These are phyloP conservation scores for Centropus bengalensis DNA, from an alignment of 2,113 vertebrate genomes.

Conservation along the genomic window DNA sequence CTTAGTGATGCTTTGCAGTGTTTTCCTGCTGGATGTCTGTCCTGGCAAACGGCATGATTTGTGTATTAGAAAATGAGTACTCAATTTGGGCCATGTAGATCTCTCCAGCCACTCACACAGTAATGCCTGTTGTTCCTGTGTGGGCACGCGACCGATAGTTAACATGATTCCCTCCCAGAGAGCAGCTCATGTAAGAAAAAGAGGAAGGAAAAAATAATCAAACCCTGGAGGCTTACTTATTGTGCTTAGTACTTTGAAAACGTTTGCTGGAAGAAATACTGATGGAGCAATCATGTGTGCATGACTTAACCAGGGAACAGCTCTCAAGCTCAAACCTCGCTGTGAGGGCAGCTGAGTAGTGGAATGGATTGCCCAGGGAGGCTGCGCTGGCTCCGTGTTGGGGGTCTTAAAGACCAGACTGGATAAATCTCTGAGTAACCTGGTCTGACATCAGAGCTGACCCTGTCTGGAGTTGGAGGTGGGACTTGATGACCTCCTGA, in stretches of 20 bases:
- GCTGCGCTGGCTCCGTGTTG: neutral
- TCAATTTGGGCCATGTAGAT: neutral
- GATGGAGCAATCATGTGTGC: neutral
- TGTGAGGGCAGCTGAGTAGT: neutral
- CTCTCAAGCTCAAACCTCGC: neutral
- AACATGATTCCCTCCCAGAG: neutral
- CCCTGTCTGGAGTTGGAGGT: neutral
- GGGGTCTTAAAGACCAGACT: neutral
- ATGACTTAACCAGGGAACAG: neutral
- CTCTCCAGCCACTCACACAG: neutral
- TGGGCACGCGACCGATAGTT: neutral
- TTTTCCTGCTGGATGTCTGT: neutral
- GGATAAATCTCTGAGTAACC: neutral
- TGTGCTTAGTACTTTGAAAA: slow-evolving; percentile 5
- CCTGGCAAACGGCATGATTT: neutral
- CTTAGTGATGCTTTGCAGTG: neutral
- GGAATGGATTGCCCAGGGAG: neutral
- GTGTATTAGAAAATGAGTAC: neutral
- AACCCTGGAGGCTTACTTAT: neutral
- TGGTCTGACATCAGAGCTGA: neutral
- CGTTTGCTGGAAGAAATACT: neutral
- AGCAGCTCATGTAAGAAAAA: neutral
- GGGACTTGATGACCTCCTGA: neutral
- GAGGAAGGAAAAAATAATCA: neutral
- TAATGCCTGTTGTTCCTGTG: neutral